Evolutionary conservation across 1,140 invertebrate genomes (phyloP).

Genomic region (Harpegnathos saltator): DNA sequence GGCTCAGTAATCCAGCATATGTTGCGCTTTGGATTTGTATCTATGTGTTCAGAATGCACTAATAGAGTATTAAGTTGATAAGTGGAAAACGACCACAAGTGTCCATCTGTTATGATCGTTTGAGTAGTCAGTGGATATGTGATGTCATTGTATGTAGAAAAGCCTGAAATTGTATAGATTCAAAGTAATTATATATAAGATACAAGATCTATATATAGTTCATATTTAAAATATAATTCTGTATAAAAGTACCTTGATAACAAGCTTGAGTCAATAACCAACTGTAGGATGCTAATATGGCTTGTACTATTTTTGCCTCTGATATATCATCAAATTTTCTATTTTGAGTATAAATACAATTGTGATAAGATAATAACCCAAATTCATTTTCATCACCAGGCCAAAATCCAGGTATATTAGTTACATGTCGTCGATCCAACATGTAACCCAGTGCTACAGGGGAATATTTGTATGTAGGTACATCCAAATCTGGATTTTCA

Average conservation of each 20-base stretch:
- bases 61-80: constrained; percentile 96
- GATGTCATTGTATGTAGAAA: constrained; percentile 94
- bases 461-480: constrained; percentile 87
- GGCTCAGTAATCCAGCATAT: constrained; percentile 92
- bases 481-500: constrained; percentile 86
- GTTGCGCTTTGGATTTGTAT: constrained; percentile 91
- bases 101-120: constrained; percentile 94
- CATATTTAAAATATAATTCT: constrained; percentile 3
- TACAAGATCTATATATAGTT: constrained; percentile 28
- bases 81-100: constrained; percentile 92
- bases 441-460: constrained; percentile 87
- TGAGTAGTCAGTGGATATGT: constrained; percentile 95
- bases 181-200: background rate
- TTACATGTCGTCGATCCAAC: constrained; percentile 87
- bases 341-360: constrained; percentile 86
- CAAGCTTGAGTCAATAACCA: constrained; percentile 93
- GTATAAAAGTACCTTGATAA: constrained; percentile 89
- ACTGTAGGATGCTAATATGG: constrained; percentile 91
- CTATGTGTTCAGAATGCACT: constrained; percentile 87
- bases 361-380: constrained; percentile 91
- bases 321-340: constrained; percentile 86
- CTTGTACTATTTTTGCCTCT: constrained; percentile 90
- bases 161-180: constrained; percentile 87
- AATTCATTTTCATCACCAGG: constrained; percentile 91
- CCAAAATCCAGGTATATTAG: constrained; percentile 93